These are phyloP conservation scores for Epizoanthus scotinus DNA, from an alignment of 92 coral and sea anemone genomes.

Conservation along the genomic window DNA sequence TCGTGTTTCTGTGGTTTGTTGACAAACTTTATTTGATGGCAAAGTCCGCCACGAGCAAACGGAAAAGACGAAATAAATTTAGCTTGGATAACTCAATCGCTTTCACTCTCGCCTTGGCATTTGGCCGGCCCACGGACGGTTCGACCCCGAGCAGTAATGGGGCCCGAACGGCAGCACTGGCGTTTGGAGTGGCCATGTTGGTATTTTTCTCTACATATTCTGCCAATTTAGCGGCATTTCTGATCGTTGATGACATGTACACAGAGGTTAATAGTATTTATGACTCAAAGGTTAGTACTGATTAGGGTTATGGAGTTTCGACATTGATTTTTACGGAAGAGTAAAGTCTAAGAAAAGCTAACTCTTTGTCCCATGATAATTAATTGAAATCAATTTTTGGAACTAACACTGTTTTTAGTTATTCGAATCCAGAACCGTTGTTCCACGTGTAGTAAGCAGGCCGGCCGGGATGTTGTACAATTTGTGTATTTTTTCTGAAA, in stretches of 20 bases:
- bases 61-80: conserved; percentile 38
- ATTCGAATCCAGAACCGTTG: no score
- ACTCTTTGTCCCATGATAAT: not conserved
- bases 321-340: no score
- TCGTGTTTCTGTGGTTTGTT: conserved; percentile 68
- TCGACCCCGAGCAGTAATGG: conserved; percentile 81
- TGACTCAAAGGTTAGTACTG: conserved; percentile 67
- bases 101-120: conserved; percentile 79
- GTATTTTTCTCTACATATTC: conserved; percentile 81
- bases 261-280: conserved; percentile 78
- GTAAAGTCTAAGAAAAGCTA: not conserved
- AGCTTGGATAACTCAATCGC: conserved; percentile 81
- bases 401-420: no score
- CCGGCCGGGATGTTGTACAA: no score
- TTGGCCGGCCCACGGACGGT: conserved; percentile 89
- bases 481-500: no score
- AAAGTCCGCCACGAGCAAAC: conserved; percentile 12
- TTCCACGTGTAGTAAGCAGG: no score
- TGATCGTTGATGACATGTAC: conserved; percentile 76
- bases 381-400: no score
- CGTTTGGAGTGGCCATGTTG: conserved; percentile 91
- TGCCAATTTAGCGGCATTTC: conserved; percentile 85
- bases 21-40: conserved; percentile 50
- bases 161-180: conserved; percentile 82
- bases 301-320: not conserved